Evolutionary conservation across 53 echinoderm and acorn worm genomes (phyloP).

Genomic region (Henricia sp.): DNA sequence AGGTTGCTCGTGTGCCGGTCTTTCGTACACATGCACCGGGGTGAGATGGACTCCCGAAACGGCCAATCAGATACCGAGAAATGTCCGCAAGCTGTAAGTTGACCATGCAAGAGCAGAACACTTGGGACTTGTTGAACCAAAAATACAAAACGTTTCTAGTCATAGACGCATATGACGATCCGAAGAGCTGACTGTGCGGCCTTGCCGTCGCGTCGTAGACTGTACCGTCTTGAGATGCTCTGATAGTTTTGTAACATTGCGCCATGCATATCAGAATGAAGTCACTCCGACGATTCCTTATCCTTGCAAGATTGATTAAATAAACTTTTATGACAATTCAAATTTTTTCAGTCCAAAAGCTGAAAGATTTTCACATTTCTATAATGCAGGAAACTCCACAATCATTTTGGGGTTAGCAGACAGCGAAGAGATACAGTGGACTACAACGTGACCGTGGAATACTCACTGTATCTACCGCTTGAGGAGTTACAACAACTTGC

Average conservation of each 20-base stretch:
- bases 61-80: conserved; percentile 44
- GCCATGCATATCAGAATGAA: too few species aligned
- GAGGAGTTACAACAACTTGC: conserved; percentile 72
- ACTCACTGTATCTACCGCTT: conserved; percentile 48
- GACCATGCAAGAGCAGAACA: not conserved
- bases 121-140: not conserved
- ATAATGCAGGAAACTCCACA: conserved; percentile 4
- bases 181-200: too few species aligned
- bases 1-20: conserved; percentile 78
- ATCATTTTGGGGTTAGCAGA: not conserved
- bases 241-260: too few species aligned
- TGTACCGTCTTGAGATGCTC: too few species aligned
- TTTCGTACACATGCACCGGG: conserved; percentile 71
- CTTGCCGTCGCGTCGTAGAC: too few species aligned
- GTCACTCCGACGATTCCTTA: too few species aligned
- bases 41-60: conserved; percentile 45
- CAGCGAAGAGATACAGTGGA: conserved; percentile 13
- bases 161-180: too few species aligned
- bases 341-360: too few species aligned
- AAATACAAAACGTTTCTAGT: too few species aligned
- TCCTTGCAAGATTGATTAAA: too few species aligned
- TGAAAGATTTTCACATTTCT: too few species aligned
- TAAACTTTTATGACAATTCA: too few species aligned
- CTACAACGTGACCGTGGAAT: conserved; percentile 47
- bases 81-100: conserved; percentile 73